These are phyloP conservation scores for Rhinolophus ferrumequinum DNA, from an alignment of 2,113 vertebrate genomes.

Conservation along the genomic window DNA sequence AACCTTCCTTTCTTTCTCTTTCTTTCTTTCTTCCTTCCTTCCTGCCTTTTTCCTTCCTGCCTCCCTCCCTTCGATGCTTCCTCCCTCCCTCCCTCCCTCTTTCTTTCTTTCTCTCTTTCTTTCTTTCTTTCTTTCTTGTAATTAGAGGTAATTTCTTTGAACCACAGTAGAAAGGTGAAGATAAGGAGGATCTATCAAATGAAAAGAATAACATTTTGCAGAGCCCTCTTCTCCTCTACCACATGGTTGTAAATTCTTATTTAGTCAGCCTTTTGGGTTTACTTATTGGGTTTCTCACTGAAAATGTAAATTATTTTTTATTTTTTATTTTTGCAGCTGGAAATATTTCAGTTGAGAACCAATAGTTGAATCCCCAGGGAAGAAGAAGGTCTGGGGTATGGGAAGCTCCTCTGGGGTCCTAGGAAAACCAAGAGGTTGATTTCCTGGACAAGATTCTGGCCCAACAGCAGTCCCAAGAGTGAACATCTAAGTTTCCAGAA, in stretches of 20 bases:
- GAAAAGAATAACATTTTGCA: background rate
- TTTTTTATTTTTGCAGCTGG: background rate
- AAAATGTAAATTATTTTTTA: constrained; percentile 14
- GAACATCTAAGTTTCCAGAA: background rate
- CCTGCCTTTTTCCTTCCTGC: too few species aligned
- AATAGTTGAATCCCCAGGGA: background rate
- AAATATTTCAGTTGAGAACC: background rate
- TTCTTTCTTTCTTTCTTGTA: background rate
- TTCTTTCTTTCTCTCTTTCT: background rate
- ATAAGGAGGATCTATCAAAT: background rate
- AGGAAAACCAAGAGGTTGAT: background rate
- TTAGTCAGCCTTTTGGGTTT: background rate
- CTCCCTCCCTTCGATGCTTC: too few species aligned
- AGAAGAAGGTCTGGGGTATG: background rate
- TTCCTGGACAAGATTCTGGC: background rate
- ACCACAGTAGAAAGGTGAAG: background rate
- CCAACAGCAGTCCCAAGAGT: background rate
- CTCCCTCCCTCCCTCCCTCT: too few species aligned
- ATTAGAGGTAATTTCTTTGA: background rate
- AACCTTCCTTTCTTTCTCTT: background rate
- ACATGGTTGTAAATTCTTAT: background rate
- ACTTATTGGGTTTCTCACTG: constrained; percentile 5
- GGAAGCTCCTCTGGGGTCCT: background rate
- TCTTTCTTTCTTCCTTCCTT: too few species aligned
- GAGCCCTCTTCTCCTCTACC: too few species aligned